A percentile compares a stretch with the other conserved stretches of the same genome.
Evolutionary conservation across 2,797 vertebrate species (phyloP).

Genomic region (Cygnus olor): DNA sequence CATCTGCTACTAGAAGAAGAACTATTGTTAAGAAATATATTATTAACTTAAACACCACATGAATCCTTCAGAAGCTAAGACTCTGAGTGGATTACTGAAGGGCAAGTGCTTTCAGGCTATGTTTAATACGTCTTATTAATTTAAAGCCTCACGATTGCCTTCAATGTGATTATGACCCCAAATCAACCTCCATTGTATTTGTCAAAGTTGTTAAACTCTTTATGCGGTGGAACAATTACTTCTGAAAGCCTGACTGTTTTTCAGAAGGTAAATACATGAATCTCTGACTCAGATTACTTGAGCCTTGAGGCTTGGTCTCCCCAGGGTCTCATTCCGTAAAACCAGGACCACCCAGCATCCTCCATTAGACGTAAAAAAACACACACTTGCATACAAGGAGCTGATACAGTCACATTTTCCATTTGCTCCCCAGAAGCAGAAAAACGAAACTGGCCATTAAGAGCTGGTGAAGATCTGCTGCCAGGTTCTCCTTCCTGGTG

Average conservation of each 20-base stretch:
- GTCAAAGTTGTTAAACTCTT: conserved; percentile 12
- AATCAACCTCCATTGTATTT: conserved; percentile 8
- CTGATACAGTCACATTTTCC: background rate
- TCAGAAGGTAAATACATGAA: background rate
- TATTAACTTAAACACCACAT: background rate
- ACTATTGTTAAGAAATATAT: background rate
- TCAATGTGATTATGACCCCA: conserved; percentile 30
- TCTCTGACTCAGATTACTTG: background rate
- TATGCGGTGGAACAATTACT: conserved; percentile 3
- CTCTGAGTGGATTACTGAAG: conserved; percentile 39
- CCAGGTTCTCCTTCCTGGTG: background rate
- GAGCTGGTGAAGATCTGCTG: background rate
- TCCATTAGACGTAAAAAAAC: background rate
- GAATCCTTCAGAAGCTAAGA: conserved; percentile 22
- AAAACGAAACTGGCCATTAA: background rate
- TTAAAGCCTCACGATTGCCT: conserved; percentile 27
- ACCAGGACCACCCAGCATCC: background rate
- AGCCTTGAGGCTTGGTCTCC: background rate
- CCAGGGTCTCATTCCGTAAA: background rate
- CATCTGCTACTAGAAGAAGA: background rate
- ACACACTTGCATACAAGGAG: background rate
- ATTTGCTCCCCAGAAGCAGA: background rate
- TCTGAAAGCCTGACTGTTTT: conserved; percentile 2
- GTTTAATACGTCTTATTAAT: conserved; percentile 43
- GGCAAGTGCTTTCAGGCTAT: conserved; percentile 10